These are phyloP conservation scores for Cylindroiulus punctatus DNA, from an alignment of 2,888 invertebrate genomes.

Conservation along the genomic window DNA sequence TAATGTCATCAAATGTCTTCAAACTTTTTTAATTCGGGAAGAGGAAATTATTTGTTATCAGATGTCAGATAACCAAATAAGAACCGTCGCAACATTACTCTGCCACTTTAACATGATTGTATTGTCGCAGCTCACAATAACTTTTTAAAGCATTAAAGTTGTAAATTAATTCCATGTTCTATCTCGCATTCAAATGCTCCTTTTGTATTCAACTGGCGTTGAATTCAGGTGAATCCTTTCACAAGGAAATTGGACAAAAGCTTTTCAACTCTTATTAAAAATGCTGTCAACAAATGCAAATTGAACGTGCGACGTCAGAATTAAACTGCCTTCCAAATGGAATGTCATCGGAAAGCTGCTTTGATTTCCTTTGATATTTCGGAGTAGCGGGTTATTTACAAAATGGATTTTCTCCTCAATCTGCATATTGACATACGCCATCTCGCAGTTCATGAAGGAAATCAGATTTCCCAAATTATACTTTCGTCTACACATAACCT, in stretches of 20 bases:
- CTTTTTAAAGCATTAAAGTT: too few relatives aligned
- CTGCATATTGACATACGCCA: not conserved
- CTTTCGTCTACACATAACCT: not conserved
- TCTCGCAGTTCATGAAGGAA: constrained; percentile 20
- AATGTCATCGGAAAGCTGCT: not conserved
- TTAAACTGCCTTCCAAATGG: not conserved
- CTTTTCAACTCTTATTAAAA: not conserved
- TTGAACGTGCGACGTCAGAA: not conserved
- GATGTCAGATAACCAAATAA: too few relatives aligned
- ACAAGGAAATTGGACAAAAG: not conserved
- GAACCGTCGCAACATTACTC: too few relatives aligned
- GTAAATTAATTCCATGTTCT: too few relatives aligned
- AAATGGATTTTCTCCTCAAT: not conserved
- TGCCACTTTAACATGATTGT: too few relatives aligned
- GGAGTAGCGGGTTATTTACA: not conserved
- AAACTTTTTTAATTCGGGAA: too few relatives aligned
- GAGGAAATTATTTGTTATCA: too few relatives aligned
- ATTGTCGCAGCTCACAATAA: too few relatives aligned
- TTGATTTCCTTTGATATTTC: not conserved
- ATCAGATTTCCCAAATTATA: constrained; percentile 39
- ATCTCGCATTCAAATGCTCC: too few relatives aligned
- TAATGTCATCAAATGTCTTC: too few relatives aligned
- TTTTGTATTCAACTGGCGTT: not conserved
- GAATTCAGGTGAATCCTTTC: not conserved
- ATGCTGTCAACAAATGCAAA: not conserved